Percentiles rank a stretch among this genome's conserved stretches.
Conservation (phyloP, 2,113 vertebrate species). For the Ia io region DNA sequence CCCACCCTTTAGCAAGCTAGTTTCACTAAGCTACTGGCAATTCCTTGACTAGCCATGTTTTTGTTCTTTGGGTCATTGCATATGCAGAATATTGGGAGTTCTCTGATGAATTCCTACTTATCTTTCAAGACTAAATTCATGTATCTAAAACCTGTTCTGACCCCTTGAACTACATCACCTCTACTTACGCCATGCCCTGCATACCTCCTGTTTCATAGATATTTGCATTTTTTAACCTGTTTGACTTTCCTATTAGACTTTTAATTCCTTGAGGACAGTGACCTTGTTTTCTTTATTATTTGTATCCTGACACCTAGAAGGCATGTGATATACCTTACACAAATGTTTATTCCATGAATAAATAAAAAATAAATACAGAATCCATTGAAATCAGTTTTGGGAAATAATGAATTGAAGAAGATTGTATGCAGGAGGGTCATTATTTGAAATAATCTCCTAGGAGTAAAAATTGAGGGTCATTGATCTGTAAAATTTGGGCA, state of each 20-base stretch:
- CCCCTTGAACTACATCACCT: background rate
- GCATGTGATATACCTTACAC: background rate
- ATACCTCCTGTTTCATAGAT: background rate
- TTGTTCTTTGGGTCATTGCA: background rate
- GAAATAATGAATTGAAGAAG: background rate
- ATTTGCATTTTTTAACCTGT: background rate
- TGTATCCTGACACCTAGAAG: background rate
- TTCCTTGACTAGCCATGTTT: background rate
- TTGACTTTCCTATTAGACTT: constrained; percentile 33
- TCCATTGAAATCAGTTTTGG: background rate
- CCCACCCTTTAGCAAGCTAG: background rate
- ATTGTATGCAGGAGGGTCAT: background rate
- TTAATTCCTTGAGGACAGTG: background rate
- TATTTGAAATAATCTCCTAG: constrained; percentile 27
- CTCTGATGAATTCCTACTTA: background rate
- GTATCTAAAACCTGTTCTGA: background rate
- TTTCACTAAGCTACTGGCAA: background rate
- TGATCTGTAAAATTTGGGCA: background rate
- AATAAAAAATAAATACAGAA: constrained; percentile 12
- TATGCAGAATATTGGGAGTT: background rate
- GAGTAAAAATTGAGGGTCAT: background rate
- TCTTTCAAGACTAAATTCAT: background rate
- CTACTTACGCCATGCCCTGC: background rate
- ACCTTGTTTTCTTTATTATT: constrained; percentile 19
- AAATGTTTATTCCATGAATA: background rate